A percentile compares a stretch with the other conserved stretches of the same genome.
phyloP scores from a whole-genome alignment of 2,888 invertebrate species.

The Drosophila emarginata region DNA sequence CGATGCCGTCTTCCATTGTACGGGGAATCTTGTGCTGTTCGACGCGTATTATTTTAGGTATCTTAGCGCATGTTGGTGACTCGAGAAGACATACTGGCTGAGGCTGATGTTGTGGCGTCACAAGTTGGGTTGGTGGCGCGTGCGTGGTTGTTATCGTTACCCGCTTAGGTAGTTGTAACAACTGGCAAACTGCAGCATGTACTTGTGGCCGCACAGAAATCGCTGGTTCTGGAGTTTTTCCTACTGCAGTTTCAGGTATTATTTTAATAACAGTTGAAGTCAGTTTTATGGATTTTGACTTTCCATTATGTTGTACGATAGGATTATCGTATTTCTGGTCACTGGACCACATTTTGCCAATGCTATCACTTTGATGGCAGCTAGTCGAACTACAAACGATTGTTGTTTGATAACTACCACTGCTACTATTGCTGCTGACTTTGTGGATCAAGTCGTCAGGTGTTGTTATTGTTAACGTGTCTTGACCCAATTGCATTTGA shows the following conservation, averaged over 20 bases:
- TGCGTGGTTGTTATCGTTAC: background rate
- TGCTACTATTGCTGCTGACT: background rate
- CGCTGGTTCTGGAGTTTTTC: background rate
- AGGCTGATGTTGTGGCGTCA: background rate
- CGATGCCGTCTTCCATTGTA: constrained; percentile 64
- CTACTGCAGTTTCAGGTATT: constrained; percentile 10
- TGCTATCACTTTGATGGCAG: constrained; percentile 22
- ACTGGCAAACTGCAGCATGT: background rate
- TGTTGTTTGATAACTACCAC: constrained; percentile 4
- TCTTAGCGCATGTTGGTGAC: background rate
- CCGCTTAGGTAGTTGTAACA: background rate
- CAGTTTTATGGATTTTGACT: constrained; percentile 48
- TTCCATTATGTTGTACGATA: background rate
- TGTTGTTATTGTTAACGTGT: background rate
- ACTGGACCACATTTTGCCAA: constrained; percentile 32
- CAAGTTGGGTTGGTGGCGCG: background rate
- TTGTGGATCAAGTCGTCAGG: background rate
- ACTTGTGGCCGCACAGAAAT: background rate
- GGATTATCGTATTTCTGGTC: constrained; percentile 18
- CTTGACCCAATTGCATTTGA: background rate
- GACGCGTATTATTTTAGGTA: constrained; percentile 48
- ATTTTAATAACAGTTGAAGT: constrained; percentile 60
- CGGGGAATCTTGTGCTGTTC: constrained; percentile 59
- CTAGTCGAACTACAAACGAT: background rate
- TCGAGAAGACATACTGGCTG: background rate